Base-by-base conservation (phyloP, 2,888 invertebrate genomes). In the Alcis repandata region DNA sequence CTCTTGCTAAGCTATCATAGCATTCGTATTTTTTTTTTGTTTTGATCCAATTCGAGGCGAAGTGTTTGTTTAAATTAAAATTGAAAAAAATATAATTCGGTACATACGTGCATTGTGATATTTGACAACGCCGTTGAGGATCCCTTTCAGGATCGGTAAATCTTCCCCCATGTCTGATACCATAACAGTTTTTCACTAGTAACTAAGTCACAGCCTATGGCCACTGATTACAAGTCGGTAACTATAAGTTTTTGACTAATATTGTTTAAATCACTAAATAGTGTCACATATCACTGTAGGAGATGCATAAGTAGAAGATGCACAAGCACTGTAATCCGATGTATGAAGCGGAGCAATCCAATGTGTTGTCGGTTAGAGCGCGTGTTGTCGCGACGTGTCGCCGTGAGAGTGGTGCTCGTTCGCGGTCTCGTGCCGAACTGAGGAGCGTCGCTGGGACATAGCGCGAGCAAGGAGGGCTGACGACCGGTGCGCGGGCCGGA, bases 71-170 rank as follows among this genome's bases (percentile, higher is more conserved):
- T 3, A 52, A 17, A 20, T 59, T 52, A 9, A 41, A 49, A 63
- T 33, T 15, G 46, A 46, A 57, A 57, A 52, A 43, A 40, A 58
- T 57, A 43, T 69, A 67, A 76, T 71, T 79, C 77, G 82, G 94
- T 94, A 97, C 97, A 93, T 97, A 98, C 98, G 97, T 95, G 97
- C 97, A 95, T 98, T 97, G 92, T 97, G 97, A 92, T 97, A 97
- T 92, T 97, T 96, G 89, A 97, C 97, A 86, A 96, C 97, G 87
- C 98, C 97, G 89, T 98, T 97, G 80, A 98, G 95, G 92, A 98
- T 98, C 86, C 97, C 97, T 92, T 98, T 98, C 74, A 98, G 95
- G 86, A 98, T 98, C 81, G 98, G 97, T 92, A 97, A 94, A 94
- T 98, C 97, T 95, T 98, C 97, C 88, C 96, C 96, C 97, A 97